A percentile compares a stretch with the other conserved stretches of the same genome.
Conservation (phyloP, 2,888 invertebrate species). For the Acanthosepion esculentum region DNA sequence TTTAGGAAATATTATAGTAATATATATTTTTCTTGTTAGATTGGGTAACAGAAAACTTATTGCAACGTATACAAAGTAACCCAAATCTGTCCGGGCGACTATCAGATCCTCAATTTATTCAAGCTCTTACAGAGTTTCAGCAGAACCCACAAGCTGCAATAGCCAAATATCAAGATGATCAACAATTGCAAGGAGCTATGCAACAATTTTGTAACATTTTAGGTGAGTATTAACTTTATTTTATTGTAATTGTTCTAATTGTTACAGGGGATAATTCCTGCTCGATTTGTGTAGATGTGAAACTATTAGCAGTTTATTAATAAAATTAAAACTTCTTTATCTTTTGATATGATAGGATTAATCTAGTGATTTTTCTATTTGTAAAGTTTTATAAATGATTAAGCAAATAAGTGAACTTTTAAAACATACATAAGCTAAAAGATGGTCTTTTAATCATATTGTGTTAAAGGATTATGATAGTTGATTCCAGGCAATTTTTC, state of each 20-base stretch:
- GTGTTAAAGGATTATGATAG: too few relatives aligned
- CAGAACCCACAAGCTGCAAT: conserved; percentile 69
- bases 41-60: conserved; percentile 69
- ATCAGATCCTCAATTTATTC: conserved; percentile 67
- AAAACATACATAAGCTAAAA: too few relatives aligned
- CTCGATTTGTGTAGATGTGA: too few relatives aligned
- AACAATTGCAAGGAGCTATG: conserved; percentile 69
- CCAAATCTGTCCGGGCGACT: conserved; percentile 62
- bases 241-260: background rate
- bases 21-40: conserved; percentile 56
- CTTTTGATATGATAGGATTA: too few relatives aligned
- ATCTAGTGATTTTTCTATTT: too few relatives aligned
- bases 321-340: too few relatives aligned
- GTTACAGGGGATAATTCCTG: too few relatives aligned
- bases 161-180: conserved; percentile 67
- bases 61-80: conserved; percentile 67
- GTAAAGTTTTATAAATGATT: too few relatives aligned
- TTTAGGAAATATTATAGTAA: background rate
- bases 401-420: too few relatives aligned
- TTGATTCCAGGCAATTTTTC: too few relatives aligned
- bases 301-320: too few relatives aligned
- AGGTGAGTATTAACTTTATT: conserved; percentile 59
- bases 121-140: conserved; percentile 71
- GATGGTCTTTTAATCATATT: too few relatives aligned
- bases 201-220: conserved; percentile 70